phyloP scores from a whole-genome alignment of 2,113 vertebrate genomes.

The Anguilla rostrata region DNA sequence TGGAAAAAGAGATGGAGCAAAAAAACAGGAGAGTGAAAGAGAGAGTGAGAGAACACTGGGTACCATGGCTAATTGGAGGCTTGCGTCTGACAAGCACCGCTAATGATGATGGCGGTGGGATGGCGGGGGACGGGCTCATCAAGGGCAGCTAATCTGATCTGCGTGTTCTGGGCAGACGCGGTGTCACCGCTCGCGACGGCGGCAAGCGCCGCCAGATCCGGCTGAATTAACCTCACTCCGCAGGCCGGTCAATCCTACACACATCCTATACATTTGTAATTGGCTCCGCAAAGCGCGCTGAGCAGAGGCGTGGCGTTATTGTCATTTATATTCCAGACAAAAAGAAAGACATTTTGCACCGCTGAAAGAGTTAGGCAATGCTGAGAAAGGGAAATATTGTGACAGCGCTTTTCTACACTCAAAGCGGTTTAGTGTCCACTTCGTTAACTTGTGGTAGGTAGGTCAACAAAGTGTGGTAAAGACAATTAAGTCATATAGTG shows the following conservation, averaged over 20 bases:
- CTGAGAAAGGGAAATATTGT: too few relatives aligned
- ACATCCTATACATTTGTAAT: neutral
- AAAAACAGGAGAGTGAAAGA: neutral
- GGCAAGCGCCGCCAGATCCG: neutral
- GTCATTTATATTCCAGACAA: neutral
- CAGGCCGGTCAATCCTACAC: neutral
- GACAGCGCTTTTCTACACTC: too few relatives aligned
- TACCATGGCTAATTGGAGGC: neutral
- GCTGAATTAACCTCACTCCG: neutral
- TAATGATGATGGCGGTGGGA: neutral
- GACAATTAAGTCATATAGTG: too few relatives aligned
- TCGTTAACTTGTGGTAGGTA: too few relatives aligned
- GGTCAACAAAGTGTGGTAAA: too few relatives aligned
- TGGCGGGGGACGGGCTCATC: neutral
- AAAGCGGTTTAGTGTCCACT: too few relatives aligned
- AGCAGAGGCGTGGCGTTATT: neutral
- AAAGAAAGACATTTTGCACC: too few relatives aligned
- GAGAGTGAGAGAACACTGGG: neutral
- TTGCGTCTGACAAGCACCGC: neutral
- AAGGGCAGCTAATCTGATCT: conserved; percentile 1
- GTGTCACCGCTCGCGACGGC: neutral
- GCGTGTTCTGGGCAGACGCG: neutral
- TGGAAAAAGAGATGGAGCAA: neutral
- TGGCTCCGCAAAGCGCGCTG: neutral
- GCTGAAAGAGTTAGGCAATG: too few relatives aligned